Evolutionary conservation across 2,797 vertebrate genomes (phyloP), one percentile per base, ranked within the genome.

Genomic region (Jordanella pulchra): DNA sequence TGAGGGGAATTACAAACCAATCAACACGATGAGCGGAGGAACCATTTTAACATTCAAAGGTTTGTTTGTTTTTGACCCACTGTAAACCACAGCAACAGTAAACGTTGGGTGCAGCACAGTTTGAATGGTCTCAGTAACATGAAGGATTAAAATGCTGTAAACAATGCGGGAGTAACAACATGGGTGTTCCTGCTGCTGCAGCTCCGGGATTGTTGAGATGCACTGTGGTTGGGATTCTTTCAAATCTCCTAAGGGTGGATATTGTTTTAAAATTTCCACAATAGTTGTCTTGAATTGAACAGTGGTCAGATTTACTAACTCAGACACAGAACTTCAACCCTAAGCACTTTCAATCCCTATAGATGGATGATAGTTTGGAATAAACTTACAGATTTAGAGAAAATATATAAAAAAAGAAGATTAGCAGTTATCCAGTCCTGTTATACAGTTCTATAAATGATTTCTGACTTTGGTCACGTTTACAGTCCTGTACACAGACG

Each of bases 391-490:
- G 56, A 67, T 68, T 85, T n/a, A 76, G 66, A 83, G 35, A 64
- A 76, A 81, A 75, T 47, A 70, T 72, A 71, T 9, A 7, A 60
- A 79, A 60, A 83, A 64, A 71, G 71, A 73, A 77, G 82, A 84
- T 79, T 70, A 77, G 72, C 55, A 72, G 73, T 81, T 81, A 78
- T 71, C 47, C 51, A 67, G 48, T 18, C 23, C 45, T 73, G 76
- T 78, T 77, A 47, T 47, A 74, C 78, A 67, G 78, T 53, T 27
- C 13, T 67, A 69, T 58, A 0, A 28, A 77, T 65, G 65, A 32
- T 58, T 75, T 83, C 87, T 93, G 91, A 88, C 84, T 80, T 87
- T 71, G 77, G 89, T 93, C 92, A 92, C 87, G 81, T 93, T 92
- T 77, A 50, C 61, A 74, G 76, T 28, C 55, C 55, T 69, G 66